Conservation (phyloP, 2,113 vertebrate species). For the Sakesphorus luctuosus region DNA sequence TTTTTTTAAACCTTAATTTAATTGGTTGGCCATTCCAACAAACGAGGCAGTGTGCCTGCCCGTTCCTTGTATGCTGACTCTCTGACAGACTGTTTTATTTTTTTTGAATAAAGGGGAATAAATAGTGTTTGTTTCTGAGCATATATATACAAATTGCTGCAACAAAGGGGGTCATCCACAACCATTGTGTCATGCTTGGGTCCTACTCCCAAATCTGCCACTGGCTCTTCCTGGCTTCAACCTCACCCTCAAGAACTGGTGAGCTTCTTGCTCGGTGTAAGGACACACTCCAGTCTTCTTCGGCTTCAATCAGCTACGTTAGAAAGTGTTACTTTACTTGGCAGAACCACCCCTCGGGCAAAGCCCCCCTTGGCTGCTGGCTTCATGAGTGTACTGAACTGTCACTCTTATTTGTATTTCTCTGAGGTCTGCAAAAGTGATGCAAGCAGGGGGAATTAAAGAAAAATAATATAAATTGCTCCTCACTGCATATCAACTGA, state of each 20-base stretch:
- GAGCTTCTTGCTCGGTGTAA: background rate
- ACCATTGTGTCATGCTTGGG: background rate
- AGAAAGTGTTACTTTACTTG: background rate
- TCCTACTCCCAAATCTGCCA: background rate
- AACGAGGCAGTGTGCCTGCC: constrained; percentile 30
- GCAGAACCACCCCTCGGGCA: background rate
- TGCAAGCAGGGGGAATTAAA: background rate
- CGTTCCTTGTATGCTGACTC: background rate
- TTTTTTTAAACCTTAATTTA: constrained; percentile 68
- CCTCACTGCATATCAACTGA: background rate
- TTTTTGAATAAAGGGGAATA: background rate
- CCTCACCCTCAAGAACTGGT: background rate
- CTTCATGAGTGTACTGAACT: background rate
- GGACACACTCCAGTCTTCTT: background rate
- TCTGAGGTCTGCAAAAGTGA: background rate
- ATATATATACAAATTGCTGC: background rate
- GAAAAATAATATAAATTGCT: background rate
- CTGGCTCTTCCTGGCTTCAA: background rate
- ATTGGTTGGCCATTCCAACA: constrained; percentile 42
- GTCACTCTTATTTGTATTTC: background rate
- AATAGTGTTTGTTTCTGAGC: background rate
- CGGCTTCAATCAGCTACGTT: background rate
- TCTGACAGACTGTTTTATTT: background rate
- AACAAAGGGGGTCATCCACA: background rate
- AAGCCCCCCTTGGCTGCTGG: background rate